These are phyloP conservation scores for Hyppa rectilinea DNA, from an alignment of 2,888 invertebrate species.

Conservation along the genomic window DNA sequence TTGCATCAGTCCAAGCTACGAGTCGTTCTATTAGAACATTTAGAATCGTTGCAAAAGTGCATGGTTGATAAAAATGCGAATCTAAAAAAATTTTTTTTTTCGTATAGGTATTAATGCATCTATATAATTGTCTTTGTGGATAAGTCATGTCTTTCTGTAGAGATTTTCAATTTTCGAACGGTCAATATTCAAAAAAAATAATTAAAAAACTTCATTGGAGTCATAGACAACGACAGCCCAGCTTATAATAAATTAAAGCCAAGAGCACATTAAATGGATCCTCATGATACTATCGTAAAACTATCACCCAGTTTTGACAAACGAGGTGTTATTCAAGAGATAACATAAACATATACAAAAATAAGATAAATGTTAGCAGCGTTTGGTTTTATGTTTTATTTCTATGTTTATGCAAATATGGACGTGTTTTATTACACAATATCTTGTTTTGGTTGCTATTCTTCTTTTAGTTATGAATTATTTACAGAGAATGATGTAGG, in stretches of 20 bases:
- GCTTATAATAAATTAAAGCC: constrained; percentile 41
- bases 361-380: constrained; percentile 46
- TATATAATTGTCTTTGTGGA: too few relatives aligned
- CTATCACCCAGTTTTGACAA: constrained; percentile 56
- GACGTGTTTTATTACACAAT: constrained; percentile 45
- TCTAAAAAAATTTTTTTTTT: too few relatives aligned
- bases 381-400: constrained; percentile 47
- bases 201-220: neutral
- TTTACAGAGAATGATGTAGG: constrained; percentile 12
- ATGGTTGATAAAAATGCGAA: too few relatives aligned
- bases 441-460: constrained; percentile 4
- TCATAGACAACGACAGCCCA: constrained; percentile 6
- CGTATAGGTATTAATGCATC: too few relatives aligned
- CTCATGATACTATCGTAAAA: constrained; percentile 53
- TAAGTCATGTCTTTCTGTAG: neutral
- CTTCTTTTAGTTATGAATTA: constrained; percentile 11
- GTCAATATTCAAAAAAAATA: too few relatives aligned
- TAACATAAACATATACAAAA: constrained; percentile 41
- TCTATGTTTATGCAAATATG: constrained; percentile 51
- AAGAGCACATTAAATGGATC: constrained; percentile 32
- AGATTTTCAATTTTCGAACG: too few relatives aligned
- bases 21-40: too few relatives aligned
- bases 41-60: too few relatives aligned
- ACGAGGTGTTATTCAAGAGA: constrained; percentile 53
- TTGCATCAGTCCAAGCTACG: too few relatives aligned